Conservation (phyloP, 53 echinoderm and acorn worm species). For the Actinopyga echinites region DNA sequence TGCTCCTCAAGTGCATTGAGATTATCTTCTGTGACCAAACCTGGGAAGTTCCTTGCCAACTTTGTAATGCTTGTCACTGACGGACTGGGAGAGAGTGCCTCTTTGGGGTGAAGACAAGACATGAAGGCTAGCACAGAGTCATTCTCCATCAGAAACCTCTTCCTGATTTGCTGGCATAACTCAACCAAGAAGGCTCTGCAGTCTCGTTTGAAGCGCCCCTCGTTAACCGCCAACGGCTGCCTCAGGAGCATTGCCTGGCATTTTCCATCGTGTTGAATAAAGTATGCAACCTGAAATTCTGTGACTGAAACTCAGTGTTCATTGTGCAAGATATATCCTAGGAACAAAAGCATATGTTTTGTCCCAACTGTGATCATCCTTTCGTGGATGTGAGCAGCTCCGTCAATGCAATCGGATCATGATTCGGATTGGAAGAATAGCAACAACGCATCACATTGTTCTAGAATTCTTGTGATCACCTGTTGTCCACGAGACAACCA, state of each 20-base stretch:
- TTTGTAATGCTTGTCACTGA: conserved; percentile 28
- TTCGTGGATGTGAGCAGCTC: conserved; percentile 13
- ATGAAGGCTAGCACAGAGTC: conserved; percentile 27
- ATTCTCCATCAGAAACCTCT: conserved; percentile 4
- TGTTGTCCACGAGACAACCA: conserved; percentile 29
- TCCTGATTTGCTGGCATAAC: conserved; percentile 34
- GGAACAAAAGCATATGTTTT: conserved; percentile 37
- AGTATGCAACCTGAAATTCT: conserved; percentile 27
- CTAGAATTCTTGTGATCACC: conserved; percentile 16
- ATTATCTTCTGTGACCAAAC: conserved; percentile 27
- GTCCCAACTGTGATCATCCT: conserved; percentile 29
- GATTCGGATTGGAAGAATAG: conserved; percentile 24
- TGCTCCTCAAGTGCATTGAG: conserved; percentile 25
- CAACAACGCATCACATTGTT: conserved; percentile 26
- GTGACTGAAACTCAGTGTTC: conserved; percentile 41
- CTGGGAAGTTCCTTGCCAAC: conserved; percentile 28
- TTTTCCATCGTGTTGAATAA: conserved; percentile 34
- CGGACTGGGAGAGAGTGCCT: conserved; percentile 21
- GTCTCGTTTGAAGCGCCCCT: conserved; percentile 19
- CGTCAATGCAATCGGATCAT: conserved; percentile 19
- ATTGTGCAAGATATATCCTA: conserved; percentile 31
- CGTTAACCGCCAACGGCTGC: conserved; percentile 28
- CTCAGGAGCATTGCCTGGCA: conserved; percentile 45
- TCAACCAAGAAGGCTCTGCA: conserved; percentile 23
- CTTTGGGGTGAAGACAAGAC: conserved; percentile 31